Base-by-base conservation (phyloP, 2,797 vertebrate species). In the Hozukius guyotensis region DNA sequence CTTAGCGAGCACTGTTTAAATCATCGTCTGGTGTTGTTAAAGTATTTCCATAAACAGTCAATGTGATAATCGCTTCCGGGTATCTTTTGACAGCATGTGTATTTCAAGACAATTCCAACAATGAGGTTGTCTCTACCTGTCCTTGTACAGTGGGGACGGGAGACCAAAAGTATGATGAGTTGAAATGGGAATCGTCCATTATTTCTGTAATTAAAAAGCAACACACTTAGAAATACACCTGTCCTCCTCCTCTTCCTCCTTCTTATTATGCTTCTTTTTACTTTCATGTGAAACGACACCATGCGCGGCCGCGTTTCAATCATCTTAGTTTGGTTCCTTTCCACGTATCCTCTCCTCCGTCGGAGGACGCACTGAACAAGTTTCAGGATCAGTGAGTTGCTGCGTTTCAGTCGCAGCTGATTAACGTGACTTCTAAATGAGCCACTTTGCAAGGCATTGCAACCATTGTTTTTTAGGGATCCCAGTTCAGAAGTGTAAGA, bases 121-220 rank as follows among this genome's bases (percentile, higher is more conserved):
- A 95, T 95, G 92, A 95, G 94, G 67, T 94, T 90, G 91, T 91
- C 89, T 96, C 96, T 97, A 99, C 98, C 97, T 99, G 98, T 97
- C 98, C 98, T 93, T 98, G 98, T 92, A 99, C 97, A 68, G 98
- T 99, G 93, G 98, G 97, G 93, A 99, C 97, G 90, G 97, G 97
- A 95, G 97, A 98, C 98, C 98, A 99, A 97, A 99, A 99, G 97
- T 99, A 99, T 81, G 98, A 98, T 94, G 97, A 98, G 97, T 98
- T 99, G 97, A 99, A 99, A 96, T 99, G 98, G 97, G 98, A 99
- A 96, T 99, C 98, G 97, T 99, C 98, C 98, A 99, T 99, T 97
- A 97, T 96, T 95, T 96, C 96, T 96, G 95, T 86, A 96, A 96
- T 95, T 96, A 91, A 94, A 95, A 96, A 96, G 94, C 94, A 96